phyloP scores from a whole-genome alignment of 2,113 vertebrate species.

The Serinus canaria region DNA sequence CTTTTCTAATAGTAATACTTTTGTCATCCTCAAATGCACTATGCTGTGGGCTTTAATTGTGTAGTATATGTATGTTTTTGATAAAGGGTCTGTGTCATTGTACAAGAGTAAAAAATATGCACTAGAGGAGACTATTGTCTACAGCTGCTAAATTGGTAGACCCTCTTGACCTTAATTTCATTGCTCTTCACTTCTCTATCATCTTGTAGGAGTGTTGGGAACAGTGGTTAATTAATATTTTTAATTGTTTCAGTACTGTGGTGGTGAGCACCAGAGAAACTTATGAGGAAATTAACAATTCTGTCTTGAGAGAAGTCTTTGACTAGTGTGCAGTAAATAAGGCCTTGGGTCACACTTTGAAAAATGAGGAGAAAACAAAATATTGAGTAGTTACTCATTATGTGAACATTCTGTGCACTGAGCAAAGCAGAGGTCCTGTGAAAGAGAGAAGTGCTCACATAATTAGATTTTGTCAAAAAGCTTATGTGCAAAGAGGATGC shows the following conservation, averaged over 20 bases:
- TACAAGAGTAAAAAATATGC: neutral
- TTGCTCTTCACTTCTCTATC: neutral
- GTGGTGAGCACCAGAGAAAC: neutral
- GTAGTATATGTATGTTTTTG: neutral
- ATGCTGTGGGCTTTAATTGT: neutral
- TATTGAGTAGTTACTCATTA: conserved; percentile 38
- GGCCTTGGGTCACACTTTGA: neutral
- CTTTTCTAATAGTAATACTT: neutral
- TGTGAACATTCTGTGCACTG: neutral
- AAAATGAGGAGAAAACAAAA: conserved; percentile 43
- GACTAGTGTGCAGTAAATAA: conserved; percentile 37
- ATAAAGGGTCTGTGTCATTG: neutral
- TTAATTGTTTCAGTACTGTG: conserved; percentile 31
- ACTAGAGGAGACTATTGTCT: neutral
- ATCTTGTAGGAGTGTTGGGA: neutral
- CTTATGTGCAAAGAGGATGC: neutral
- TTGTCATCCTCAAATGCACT: neutral
- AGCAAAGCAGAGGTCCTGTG: neutral
- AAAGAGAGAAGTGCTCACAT: neutral
- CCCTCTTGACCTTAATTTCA: conserved; percentile 38
- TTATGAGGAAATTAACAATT: conserved; percentile 30
- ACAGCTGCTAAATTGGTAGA: neutral
- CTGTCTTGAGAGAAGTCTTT: conserved; percentile 33
- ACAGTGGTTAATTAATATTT: conserved; percentile 52
- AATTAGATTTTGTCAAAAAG: conserved; percentile 21